Conservation (phyloP, 2,888 invertebrate genomes). For the Coelinius sp. region DNA sequence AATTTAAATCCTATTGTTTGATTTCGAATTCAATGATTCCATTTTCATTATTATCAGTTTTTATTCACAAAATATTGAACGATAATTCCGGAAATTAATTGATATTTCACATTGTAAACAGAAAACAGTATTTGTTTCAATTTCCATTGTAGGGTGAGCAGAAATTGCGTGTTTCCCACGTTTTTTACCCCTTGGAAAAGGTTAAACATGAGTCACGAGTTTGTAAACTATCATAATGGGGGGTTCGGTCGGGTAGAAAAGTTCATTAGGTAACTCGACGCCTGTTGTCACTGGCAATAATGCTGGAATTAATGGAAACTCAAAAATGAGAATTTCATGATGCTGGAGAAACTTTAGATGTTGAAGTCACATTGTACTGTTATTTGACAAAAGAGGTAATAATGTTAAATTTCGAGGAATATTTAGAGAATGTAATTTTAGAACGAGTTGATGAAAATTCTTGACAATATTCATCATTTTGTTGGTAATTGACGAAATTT, state of each 20-base stretch:
- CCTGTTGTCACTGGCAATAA: constrained; percentile 23
- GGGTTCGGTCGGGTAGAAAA: background rate
- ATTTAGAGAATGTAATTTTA: background rate
- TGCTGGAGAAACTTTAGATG: background rate
- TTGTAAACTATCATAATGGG: constrained; percentile 19
- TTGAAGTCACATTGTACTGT: no score
- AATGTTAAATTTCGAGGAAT: background rate
- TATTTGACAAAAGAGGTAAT: background rate
- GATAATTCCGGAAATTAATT: background rate
- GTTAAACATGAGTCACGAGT: constrained; percentile 12
- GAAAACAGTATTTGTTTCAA: background rate
- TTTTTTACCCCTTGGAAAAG: background rate
- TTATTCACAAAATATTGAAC: background rate
- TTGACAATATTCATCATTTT: no score
- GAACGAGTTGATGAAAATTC: background rate
- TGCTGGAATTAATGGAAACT: background rate
- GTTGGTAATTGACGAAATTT: no score
- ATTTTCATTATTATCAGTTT: background rate
- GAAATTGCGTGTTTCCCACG: background rate
- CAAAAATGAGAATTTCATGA: background rate
- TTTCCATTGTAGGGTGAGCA: background rate
- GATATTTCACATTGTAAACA: background rate
- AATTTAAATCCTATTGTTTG: background rate
- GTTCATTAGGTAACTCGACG: constrained; percentile 19
- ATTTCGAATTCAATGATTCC: background rate